Evolutionary conservation across 2,113 vertebrate species (phyloP), one percentile per base, ranked within the genome.

Genomic region (Thalassoma bifasciatum): DNA sequence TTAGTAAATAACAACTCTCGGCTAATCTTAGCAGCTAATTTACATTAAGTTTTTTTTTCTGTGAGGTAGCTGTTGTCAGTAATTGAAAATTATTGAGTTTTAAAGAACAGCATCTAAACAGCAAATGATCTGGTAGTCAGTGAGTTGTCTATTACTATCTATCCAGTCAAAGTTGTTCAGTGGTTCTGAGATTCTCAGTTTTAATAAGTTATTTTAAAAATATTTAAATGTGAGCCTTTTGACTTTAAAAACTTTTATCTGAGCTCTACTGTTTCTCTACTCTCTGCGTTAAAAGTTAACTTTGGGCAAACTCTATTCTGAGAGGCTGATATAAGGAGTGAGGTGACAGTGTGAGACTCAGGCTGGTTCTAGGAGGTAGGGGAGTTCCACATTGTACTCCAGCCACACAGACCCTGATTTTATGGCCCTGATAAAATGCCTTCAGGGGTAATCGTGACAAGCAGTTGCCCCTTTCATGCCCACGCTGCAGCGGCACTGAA

Each of bases 341-440:
- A 57, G 58, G 72, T 69, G 74, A 73, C 69, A 57, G 51, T 53
- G 52, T 79, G 74, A 73, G 78, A 65, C 78, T 62, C 37, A 2
- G 56, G 8, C 72, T 75, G 60, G 77, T 79, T 66, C 66, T 21
- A 34, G 69, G 72, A 46, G 82, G 76, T 9, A 60, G 66, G 77
- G 79, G 72, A 72, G 46, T 81, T 84, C 82, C 83, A 82, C 51
- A 74, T 71, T 66, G 66, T 77, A 26, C 37, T 81, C 75, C 67
- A 77, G 87, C 83, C 57, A 64, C 74, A 42, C 59, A 79, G 56
- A 80, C 34, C 60, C 69, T 61, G 72, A 75, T 90, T 92, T 93
- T 93, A 92, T 84, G 77, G 80, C 86, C 78, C 69, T 61, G 83
- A 85, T 89, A 91, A 92, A 89, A 84, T 21, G 40, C 40, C 72